A percentile compares a stretch with the other conserved stretches of the same genome.
Conservation (phyloP, 1,140 invertebrate genomes). For the Pseudomyrmex pallidus region DNA sequence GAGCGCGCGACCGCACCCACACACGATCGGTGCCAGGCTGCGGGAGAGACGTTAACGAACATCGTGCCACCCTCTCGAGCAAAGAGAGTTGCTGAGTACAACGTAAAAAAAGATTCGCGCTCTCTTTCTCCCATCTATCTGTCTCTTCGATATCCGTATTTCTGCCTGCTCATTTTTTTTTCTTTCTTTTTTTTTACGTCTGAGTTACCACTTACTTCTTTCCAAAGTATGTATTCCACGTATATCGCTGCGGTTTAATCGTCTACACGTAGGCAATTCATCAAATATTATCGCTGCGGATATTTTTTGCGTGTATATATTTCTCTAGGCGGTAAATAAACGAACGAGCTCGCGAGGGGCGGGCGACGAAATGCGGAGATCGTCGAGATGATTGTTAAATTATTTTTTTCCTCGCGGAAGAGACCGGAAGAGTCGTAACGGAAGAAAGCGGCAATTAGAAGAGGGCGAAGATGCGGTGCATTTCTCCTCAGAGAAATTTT, state of each 20-base stretch:
- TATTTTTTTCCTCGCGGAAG: slow-evolving; percentile 74
- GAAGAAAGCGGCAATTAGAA: slow-evolving; percentile 46
- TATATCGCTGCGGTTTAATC: slow-evolving; percentile 45
- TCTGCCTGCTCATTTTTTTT: not conserved
- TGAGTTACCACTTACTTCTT: not conserved
- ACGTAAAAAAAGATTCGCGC: not conserved
- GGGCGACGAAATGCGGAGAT: slow-evolving; percentile 50
- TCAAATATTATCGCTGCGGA: not conserved
- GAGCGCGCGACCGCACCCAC: slow-evolving; percentile 54
- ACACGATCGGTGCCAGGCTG: slow-evolving; percentile 43
- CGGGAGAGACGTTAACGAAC: slow-evolving; percentile 48
- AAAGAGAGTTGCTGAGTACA: not conserved
- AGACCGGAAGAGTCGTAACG: slow-evolving; percentile 60
- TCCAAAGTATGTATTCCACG: not conserved
- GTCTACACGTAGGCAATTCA: slow-evolving; percentile 43
- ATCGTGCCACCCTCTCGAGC: slow-evolving; percentile 19
- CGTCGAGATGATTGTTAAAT: slow-evolving; percentile 77
- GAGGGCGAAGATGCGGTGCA: not conserved
- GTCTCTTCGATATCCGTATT: not conserved
- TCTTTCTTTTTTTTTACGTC: not conserved
- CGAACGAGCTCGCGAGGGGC: slow-evolving; percentile 30
- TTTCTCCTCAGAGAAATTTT: not conserved
- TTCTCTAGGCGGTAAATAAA: slow-evolving; percentile 67
- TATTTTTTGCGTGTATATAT: slow-evolving; percentile 12
- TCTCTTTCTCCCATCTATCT: not conserved